A percentile compares a stretch with the other conserved stretches of the same genome.
Evolutionary conservation across 2,113 vertebrate species (phyloP).

Genomic region (Grammomys dolichurus): DNA sequence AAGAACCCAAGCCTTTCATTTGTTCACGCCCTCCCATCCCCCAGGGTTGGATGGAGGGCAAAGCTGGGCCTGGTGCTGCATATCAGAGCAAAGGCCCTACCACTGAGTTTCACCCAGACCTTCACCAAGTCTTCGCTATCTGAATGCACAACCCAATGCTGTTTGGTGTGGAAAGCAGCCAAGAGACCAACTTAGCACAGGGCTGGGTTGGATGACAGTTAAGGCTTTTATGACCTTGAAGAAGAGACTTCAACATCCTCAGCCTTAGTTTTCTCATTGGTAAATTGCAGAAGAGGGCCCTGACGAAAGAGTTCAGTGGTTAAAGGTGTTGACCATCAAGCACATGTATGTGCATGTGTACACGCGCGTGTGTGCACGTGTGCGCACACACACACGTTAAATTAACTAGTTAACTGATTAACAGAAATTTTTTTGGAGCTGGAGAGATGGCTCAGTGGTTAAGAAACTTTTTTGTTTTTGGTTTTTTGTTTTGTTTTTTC

Average conservation of each 20-base stretch:
- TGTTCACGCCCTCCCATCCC: fast-evolving
- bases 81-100: neutral
- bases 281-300: neutral
- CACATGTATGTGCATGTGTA: neutral
- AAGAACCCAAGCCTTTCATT: neutral
- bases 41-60: no score
- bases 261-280: neutral
- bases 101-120: neutral
- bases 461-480: no score
- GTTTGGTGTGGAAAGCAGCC: neutral
- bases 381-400: neutral
- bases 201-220: neutral
- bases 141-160: neutral
- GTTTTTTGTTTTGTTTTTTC: no score
- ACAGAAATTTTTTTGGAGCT: neutral
- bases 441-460: no score
- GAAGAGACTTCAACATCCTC: neutral
- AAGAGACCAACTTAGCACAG: fast-evolving
- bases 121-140: neutral
- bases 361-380: fast-evolving
- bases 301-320: neutral
- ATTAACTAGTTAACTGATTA: neutral
- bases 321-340: neutral
- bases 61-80: neutral
- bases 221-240: neutral